Evolutionary conservation across 1,140 invertebrate genomes (phyloP), one percentile per base, ranked within the genome.

Genomic region (Danaus melanippus): DNA sequence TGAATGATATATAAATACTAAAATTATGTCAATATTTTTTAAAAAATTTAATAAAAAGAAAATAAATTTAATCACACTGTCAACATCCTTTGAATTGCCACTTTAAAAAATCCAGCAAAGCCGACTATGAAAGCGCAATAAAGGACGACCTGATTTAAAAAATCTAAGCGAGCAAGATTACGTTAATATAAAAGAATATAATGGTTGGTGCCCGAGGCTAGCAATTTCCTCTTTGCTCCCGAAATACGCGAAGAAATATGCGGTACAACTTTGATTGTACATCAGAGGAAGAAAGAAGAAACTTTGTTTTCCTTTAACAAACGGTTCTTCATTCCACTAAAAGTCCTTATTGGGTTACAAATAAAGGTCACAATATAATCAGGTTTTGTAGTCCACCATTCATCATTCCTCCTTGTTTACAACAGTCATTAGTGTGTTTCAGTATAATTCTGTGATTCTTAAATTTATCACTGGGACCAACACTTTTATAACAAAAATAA

Each of bases 151-250:
- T 50, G 52, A 58, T 54, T 62, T 58, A 50, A 58, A 55, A 62
- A 62, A 56, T 54, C 49, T 57, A 56, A 56, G 48, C 42, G 61
- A 65, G 53, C 52, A 58, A 53, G 64, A 60, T 64, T 65, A 74
- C 67, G 60, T 74, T 70, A 72, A 68, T 70, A 70, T 67, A 72
- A 74, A 78, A 71, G 68, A 69, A 70, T 64, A 68, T 68, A 71
- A 67, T 64, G 62, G 60, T 56, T 46, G 53, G 45, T 21, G 64
- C 74, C 69, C 45, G 69, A 51, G 70, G 71, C 74, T 53, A 49
- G 68, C 74, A 77, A 80, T 80, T 78, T 80, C 76, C 76, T 64
- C 58, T 68, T 60, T 45, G 66, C 72, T 68, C 60, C 72, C 66
- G 69, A 74, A 78, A 69, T 69, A 65, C 62, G 53, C 52, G 15